A percentile compares a stretch with the other conserved stretches of the same genome.
Conservation (phyloP, 1,140 invertebrate genomes). For the Laupala kohalensis region DNA sequence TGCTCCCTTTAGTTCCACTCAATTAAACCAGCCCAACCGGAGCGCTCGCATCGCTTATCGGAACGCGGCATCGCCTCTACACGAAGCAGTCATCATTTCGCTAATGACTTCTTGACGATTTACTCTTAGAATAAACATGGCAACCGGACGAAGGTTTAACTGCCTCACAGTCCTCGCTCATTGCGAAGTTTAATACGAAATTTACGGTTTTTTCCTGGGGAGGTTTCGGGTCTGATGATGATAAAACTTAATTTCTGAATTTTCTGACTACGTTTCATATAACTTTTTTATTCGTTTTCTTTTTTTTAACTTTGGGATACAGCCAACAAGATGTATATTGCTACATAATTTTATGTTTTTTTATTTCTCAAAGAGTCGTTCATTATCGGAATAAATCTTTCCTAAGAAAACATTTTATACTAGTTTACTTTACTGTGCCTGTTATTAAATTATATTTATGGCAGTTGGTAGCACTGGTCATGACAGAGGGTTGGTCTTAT, state of each 20-base stretch:
- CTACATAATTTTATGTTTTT: background rate
- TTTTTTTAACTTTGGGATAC: background rate
- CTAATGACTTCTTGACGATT: background rate
- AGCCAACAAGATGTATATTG: background rate
- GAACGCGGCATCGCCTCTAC: background rate
- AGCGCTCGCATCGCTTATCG: background rate
- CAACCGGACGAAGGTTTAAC: background rate
- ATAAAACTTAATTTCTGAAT: background rate
- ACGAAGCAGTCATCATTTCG: background rate
- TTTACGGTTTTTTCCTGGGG: background rate
- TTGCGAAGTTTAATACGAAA: background rate
- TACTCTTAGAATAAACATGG: background rate
- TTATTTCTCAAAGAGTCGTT: background rate
- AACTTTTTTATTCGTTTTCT: too few relatives aligned
- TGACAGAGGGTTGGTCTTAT: background rate
- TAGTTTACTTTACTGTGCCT: background rate
- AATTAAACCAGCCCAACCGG: background rate
- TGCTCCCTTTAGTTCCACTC: background rate
- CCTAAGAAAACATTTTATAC: background rate
- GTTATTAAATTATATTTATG: background rate
- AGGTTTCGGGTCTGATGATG: background rate
- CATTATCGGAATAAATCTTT: background rate
- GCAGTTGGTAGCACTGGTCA: background rate
- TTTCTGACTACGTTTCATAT: background rate
- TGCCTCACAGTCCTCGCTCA: background rate